These are phyloP conservation scores for Chironomus tentans DNA, from an alignment of 2,888 invertebrate species.

Conservation along the genomic window DNA sequence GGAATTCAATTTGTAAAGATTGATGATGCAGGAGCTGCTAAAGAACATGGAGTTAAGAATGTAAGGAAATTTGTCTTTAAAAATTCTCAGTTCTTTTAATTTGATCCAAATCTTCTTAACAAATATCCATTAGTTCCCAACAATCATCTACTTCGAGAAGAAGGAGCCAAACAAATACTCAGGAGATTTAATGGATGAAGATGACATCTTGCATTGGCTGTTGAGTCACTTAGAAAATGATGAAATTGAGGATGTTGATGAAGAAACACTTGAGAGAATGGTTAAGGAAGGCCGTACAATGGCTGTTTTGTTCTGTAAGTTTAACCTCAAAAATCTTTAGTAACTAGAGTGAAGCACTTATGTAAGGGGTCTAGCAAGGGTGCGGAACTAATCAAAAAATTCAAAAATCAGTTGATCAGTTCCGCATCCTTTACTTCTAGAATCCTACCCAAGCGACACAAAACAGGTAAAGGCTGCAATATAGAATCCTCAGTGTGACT, in stretches of 20 bases:
- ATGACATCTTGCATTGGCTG: constrained; percentile 80
- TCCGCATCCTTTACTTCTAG: too few relatives aligned
- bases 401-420: too few relatives aligned
- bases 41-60: constrained; percentile 76
- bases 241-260: constrained; percentile 90
- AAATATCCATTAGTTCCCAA: constrained; percentile 48
- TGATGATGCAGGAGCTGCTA: constrained; percentile 74
- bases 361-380: too few relatives aligned
- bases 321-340: not conserved
- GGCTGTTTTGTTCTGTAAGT: constrained; percentile 84
- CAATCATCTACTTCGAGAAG: constrained; percentile 88
- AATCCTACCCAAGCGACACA: too few relatives aligned
- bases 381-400: too few relatives aligned
- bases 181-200: constrained; percentile 82
- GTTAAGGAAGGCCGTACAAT: constrained; percentile 81
- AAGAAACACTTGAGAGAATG: constrained; percentile 85
- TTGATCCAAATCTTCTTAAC: too few relatives aligned
- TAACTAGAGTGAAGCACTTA: too few relatives aligned
- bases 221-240: constrained; percentile 80
- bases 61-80: constrained; percentile 30
- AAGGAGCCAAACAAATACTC: constrained; percentile 88
- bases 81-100: too few relatives aligned
- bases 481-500: too few relatives aligned
- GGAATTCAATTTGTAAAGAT: constrained; percentile 91
- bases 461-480: too few relatives aligned